These are phyloP conservation scores for Eleutherodactylus coqui DNA, from an alignment of 2,797 vertebrate genomes.

Conservation along the genomic window DNA sequence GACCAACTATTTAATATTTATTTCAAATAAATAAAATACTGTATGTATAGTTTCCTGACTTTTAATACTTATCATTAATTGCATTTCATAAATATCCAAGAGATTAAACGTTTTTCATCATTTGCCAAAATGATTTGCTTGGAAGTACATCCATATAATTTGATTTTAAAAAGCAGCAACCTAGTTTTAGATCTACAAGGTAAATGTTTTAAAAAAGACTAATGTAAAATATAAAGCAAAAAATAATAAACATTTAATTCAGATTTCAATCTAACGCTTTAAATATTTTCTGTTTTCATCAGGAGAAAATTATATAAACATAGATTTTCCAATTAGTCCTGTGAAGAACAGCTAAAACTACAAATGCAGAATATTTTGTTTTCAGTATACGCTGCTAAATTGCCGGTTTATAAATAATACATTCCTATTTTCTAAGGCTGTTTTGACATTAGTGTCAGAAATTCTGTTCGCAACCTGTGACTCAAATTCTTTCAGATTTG, in stretches of 20 bases:
- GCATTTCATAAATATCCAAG: neutral
- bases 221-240: neutral
- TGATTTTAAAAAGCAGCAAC: neutral
- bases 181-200: conserved; percentile 2
- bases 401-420: neutral
- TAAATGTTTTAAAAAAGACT: neutral
- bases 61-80: neutral
- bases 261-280: neutral
- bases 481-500: neutral
- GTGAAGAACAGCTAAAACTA: neutral
- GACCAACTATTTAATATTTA: neutral
- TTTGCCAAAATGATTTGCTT: neutral
- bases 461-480: neutral
- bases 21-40: neutral
- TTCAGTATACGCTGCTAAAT: neutral
- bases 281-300: neutral
- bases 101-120: neutral
- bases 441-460: neutral
- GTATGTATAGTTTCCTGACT: neutral
- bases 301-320: neutral
- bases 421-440: neutral
- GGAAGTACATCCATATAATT: neutral
- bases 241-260: conserved; percentile 16
- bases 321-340: neutral
- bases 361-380: neutral